Base-by-base conservation (phyloP, 2,113 vertebrate species). In the Calidris pugnax region DNA sequence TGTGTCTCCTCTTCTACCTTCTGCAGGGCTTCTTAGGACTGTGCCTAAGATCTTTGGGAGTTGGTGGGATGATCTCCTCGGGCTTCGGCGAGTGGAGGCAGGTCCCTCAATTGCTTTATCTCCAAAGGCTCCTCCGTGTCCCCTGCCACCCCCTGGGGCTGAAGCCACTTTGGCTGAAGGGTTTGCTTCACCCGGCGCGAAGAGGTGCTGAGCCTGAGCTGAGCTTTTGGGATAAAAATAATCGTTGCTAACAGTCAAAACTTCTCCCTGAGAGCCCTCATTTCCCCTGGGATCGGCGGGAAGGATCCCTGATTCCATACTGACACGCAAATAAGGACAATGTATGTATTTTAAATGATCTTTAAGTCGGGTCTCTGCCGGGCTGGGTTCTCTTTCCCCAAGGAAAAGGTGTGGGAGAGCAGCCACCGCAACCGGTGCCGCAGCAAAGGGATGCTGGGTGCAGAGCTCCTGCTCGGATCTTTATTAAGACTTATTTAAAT, bases 211-310 rank as follows among this genome's bases (percentile, higher is more conserved):
- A 72, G 43, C 37, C 78, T 23, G 27, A 79, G 60, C 53, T 37
- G 35, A 48, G 80, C 53, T 73, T 55, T 33, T 26, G 41, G 26
- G 62, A 43, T 37, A 35, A 73, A 77, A 60, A 84, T 22, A 19
- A 33, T 66, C 11, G 14, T n/a, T 45, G 11, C 14, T 37, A 67
- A 45, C 45, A 24, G 60, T 28, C 35, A 30, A 74, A 45, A 9
- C 20, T 57, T 57, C 21, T 63, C 57, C 19, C 26, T 59, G 43
- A 75, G 59, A 69, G 20, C 48, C 16, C 5, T 32, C 51, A 15
- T 66, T 82, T 39, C 56, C n/a, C 37, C 10, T 33, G 56, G 55
- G 7, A 74, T 55, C 12, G 0, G 2, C 0, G 0, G 55, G n/a
- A 47, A 77, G 56, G 51, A n/a, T 57, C 47, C 57, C 62, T 18